Percentiles rank a stretch among this genome's conserved stretches.
Evolutionary conservation across 2,888 invertebrate species (phyloP).

Genomic region (Drosophila koepferae): DNA sequence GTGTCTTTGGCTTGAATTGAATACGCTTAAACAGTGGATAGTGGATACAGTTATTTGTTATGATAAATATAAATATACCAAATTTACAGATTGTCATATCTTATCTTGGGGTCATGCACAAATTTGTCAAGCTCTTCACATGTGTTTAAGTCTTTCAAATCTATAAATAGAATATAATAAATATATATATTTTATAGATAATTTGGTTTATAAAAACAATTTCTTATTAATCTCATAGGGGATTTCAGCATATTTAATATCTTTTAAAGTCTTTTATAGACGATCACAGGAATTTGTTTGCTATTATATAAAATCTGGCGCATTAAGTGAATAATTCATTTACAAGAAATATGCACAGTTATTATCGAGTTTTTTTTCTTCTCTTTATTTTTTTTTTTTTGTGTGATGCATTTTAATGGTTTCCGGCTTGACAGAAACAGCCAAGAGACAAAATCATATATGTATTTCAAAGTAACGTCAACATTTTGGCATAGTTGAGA

Average conservation of each 20-base stretch:
- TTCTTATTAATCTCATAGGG: neutral
- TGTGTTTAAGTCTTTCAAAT: neutral
- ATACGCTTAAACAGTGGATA: neutral
- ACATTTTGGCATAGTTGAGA: constrained; percentile 35
- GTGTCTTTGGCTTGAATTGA: neutral
- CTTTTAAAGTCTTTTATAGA: neutral
- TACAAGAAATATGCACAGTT: constrained; percentile 1
- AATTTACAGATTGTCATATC: constrained; percentile 1
- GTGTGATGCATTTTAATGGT: constrained; percentile 43
- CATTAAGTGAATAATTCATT: constrained; percentile 21
- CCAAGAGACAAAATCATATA: neutral
- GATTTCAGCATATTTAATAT: neutral
- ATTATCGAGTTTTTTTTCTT: constrained; percentile 18
- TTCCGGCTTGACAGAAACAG: constrained; percentile 28
- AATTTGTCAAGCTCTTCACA: neutral
- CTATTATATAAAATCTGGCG: neutral
- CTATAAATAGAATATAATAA: neutral
- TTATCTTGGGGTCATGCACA: constrained; percentile 1
- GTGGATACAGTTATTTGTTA: neutral
- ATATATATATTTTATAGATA: neutral
- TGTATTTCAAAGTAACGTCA: neutral
- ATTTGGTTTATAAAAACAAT: neutral
- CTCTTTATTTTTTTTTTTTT: neutral
- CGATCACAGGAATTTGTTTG: neutral
- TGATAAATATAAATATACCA: neutral